Evolutionary conservation across 92 coral and sea anemone genomes (phyloP), one percentile per base, ranked within the genome.

Genomic region (Metridium senile): DNA sequence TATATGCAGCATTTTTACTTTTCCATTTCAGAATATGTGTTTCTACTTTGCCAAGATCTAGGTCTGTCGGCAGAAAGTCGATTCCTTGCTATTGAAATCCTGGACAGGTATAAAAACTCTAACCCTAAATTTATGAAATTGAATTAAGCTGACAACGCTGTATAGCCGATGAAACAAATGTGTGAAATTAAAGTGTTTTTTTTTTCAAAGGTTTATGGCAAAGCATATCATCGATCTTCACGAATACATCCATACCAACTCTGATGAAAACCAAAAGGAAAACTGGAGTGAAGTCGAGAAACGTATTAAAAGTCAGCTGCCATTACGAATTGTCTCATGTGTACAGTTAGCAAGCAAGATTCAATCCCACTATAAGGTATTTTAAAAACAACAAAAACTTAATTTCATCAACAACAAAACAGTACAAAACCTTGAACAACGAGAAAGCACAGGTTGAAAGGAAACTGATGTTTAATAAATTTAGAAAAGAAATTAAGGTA

Each of bases 301-400:
- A 62, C 88, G 99, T 70, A 70, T 92, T 0, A 89, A 89, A 74
- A 77, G 84, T 51, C 99, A 95, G 69, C 85, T 95, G 23, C 99
- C 99, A 11, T 84, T 95, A 18, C 74, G 99, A 54, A 83, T 91
- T 34, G 68, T 95, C 72, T 92, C 99, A 0, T 95, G 99, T 81
- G 89, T 89, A 10, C 99, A 95, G 62, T 86, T 95, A 71, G 97
- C 99, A 54, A 95, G 99, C 80, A 95, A 95, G 74, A 77, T 95
- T 47, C 75, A 87, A 22, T 95, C 99, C 27, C 97, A 95, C 71
- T 87, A 85, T 80, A 92, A 95, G 99, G 99, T 92, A 65, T 33
- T 13, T 23, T 16, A 66, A 58, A 22, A 8, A 9, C 10, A 3
- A 47, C 9, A 52, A 11, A 75, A 51, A 27, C 4, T 54, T 9